Conservation (phyloP, 2,797 vertebrate genomes). For the Halcyon smyrnensis region DNA sequence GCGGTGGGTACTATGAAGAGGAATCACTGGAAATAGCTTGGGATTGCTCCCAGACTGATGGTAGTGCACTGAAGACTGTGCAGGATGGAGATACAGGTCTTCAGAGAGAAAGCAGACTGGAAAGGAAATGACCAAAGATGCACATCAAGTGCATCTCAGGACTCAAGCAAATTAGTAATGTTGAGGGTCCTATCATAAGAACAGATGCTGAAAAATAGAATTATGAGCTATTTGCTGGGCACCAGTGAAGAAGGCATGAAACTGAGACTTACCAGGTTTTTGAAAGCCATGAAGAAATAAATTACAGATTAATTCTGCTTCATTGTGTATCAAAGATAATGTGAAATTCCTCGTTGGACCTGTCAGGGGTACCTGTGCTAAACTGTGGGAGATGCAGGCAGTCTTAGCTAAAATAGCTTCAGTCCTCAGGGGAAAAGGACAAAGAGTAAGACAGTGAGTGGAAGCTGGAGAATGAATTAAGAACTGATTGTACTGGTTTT, state of each 20-base stretch:
- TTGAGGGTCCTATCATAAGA: background rate
- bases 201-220: background rate
- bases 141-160: rapidly evolving
- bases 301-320: background rate
- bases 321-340: background rate
- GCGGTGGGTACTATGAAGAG: background rate
- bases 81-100: background rate
- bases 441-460: background rate
- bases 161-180: background rate
- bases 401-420: background rate
- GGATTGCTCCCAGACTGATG: background rate
- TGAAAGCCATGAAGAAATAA: background rate
- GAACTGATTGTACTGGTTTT: background rate
- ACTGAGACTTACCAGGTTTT: background rate
- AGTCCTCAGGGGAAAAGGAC: background rate
- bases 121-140: background rate
- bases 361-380: background rate
- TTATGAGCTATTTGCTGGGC: background rate
- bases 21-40: background rate
- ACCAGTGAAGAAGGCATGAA: background rate
- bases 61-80: background rate
- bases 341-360: background rate
- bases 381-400: background rate
- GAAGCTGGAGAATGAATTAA: background rate
- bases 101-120: background rate